Base-by-base conservation (phyloP, 2,113 vertebrate species). In the Pithys albifrons region DNA sequence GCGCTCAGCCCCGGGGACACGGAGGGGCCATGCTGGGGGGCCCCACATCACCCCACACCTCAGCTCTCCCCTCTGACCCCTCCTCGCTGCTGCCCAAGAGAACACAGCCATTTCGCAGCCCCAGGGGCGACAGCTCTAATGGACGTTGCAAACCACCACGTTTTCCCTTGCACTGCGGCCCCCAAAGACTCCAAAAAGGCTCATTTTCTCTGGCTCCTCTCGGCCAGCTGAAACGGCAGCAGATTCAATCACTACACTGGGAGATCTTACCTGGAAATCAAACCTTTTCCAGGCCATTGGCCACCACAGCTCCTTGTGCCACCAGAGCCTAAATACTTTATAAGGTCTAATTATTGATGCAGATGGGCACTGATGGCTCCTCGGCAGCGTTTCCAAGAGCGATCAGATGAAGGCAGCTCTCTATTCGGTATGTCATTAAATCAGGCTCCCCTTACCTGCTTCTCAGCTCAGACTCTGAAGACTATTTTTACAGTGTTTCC, bases 221-320 rank as follows among this genome's bases (percentile, higher is more conserved):
- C n/a, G 37, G 14, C 58, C 74, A 70, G 35, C 37, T 57, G 67
- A 55, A 71, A 76, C 2, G 3, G 58, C 28, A 35, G 27, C 51
- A 77, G 51, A 71, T 51, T 83, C 78, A 77, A 13, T 76, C 64
- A 54, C 59, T n/a, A 16, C 51, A 7, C 1, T 4, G 33, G 24
- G 64, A 90, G 15, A n/a, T 80, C 74, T 11, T 6, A 59, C 65
- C 70, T 89, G 71, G 88, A 96, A 97, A 91, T 66, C 33, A 74
- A 95, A 87, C 39, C 74, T 45, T 35, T 49, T 78, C 80, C 86
- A 91, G 67, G 72, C 14, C 8, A 93, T 19, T 4, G 33, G 33
- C 41, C 89, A 70, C 18, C n/a, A 59, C 39, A 71, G 57, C 65
- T 79, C 77, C 46, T 31, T 19, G 10, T 22, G 45, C 72, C 37